phyloP scores from a whole-genome alignment of 2,797 vertebrate genomes.

The Eleutherodactylus coqui region DNA sequence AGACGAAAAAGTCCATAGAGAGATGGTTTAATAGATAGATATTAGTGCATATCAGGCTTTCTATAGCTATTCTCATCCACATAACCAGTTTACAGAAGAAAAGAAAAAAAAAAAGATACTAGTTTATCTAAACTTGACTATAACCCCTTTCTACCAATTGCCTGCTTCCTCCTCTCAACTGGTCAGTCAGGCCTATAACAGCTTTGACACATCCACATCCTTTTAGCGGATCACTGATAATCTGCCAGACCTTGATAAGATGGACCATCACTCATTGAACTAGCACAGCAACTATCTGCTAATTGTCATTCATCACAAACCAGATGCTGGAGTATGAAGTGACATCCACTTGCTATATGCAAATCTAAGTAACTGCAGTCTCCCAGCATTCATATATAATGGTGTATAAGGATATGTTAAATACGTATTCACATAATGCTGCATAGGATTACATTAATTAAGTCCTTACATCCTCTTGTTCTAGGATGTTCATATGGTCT shows the following conservation, averaged over 20 bases:
- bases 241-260: slow-evolving; percentile 49
- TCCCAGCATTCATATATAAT: neutral
- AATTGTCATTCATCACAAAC: slow-evolving; percentile 32
- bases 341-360: slow-evolving; percentile 14
- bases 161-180: slow-evolving; percentile 35
- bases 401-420: too few species aligned
- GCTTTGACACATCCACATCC: slow-evolving; percentile 57
- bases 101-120: neutral
- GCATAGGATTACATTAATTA: neutral
- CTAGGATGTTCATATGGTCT: slow-evolving; percentile 3
- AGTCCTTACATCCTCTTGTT: neutral
- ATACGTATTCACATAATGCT: too few species aligned
- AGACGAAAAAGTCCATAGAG: too few species aligned
- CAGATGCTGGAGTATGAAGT: slow-evolving; percentile 16
- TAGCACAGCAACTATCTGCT: slow-evolving; percentile 21
- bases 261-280: slow-evolving; percentile 24
- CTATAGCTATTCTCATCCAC: neutral
- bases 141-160: slow-evolving; percentile 11
- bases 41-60: neutral
- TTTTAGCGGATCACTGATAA: slow-evolving; percentile 53
- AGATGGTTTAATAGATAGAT: neutral
- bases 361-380: slow-evolving; percentile 24
- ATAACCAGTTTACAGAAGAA: neutral
- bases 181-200: neutral
- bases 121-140: neutral